Evolutionary conservation across 2,113 vertebrate species (phyloP), one percentile per base, ranked within the genome.

Genomic region (Eclectus roratus): DNA sequence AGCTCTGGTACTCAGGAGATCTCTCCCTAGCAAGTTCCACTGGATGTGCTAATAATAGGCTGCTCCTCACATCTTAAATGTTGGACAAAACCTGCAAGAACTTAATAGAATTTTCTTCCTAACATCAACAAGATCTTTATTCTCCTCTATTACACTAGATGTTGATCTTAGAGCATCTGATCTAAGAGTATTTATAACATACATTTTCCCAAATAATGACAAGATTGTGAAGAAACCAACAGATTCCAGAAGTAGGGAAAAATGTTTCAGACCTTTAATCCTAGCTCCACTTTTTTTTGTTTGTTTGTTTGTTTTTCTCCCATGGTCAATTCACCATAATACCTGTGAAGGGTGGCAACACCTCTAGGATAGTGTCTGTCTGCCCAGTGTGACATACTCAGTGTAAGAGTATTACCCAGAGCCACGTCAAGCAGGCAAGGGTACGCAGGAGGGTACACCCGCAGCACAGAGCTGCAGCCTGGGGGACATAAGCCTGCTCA

Each of bases 151-250:
- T 85, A 72, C 13, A 37, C 44, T 68, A 47, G 28, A 61, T 7
- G 13, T 49, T 65, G 53, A 85, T 85, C 90, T 90, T 61, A 65
- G 80, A 93, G 79, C 60, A 77, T 78, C 81, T 89, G 65, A 93
- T 88, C 33, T 61, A 65, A 85, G 49, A 31, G 41, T 90, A 88
- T 97, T 92, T 93, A 88, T 95, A 90, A 68, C 46, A 88, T 76
- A 77, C 20, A 10, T 71, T 92, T 93, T 93, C 68, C 88, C 65
- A 79, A 79, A 95, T 9, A 63, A 88, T 90, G 70, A 80, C 73
- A 92, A 89, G 81, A 85, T 33, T 6, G 8, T 66, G 68, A 90
- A 91, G 85, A 46, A 93, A 53, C 29, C 4, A 13, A 70, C 44
- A 85, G 58, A 88, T 58, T 15, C 44, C 53, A 95, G 64, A 88